Base-by-base conservation (phyloP, 2,888 invertebrate genomes). In the Hecatera dysodea region DNA sequence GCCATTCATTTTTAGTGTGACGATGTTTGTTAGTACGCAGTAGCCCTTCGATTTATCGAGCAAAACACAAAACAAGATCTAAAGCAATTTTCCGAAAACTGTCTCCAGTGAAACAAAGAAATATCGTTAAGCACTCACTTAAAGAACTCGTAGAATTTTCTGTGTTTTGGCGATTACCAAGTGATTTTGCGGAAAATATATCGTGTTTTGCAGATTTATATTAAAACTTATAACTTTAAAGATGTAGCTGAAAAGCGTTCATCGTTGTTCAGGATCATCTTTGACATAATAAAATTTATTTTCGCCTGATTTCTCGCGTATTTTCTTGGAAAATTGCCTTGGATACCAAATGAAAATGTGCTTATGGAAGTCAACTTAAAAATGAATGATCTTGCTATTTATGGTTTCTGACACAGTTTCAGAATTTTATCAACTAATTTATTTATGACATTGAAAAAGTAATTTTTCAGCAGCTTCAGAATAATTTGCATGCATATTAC, bases 181-280 rank as follows among this genome's bases (percentile, higher is more conserved):
- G 65, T 69, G 9, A 63, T 60, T 69, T 72, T 55, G 50, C 39
- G 39, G 56, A 33, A 55, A 76, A 66, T 82, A 74, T 64, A 72
- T 67, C 46, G 27, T 56, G 50, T 66, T 77, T 60, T 65, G n/a
- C 8, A 71, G 73, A 67, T 70, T 42, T 24, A 39, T 74, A 57
- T 60, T 46, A 22, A 60, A 60, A 33, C 56, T 64, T 19, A 29
- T 15, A 73, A 61, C 39, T 64, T 59, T 48, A 42, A 44, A 64
- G 66, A 29, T 53, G 39, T 29, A 36, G 42, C 27, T 36, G 22
- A 11, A 29, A 44, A 53, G 11, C 22, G 33, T 46, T n/a, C n/a
- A n/a, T n/a, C n/a, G n/a, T n/a, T n/a, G n/a, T n/a, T 55, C 33
- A 24, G 29, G 48, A 55, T 57, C 29, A 53, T 24, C 33, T 36